A percentile compares a stretch with the other conserved stretches of the same genome.
Conservation (phyloP, 1,140 invertebrate species). For the Drosophila suzukii region DNA sequence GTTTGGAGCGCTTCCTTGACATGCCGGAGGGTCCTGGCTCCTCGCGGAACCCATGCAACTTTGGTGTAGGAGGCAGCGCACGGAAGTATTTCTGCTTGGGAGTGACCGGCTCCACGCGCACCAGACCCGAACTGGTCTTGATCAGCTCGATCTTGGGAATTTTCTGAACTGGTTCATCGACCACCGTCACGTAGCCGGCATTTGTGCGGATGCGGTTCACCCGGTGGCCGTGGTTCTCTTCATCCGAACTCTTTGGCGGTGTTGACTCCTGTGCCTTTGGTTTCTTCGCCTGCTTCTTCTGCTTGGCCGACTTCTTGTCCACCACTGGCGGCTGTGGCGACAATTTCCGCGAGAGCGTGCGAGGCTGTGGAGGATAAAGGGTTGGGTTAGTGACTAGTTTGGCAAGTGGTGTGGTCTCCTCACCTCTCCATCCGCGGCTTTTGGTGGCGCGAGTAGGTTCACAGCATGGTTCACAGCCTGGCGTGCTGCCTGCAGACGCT, state of each 20-base stretch:
- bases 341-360: slow-evolving; percentile 47
- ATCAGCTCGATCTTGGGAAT: slow-evolving; percentile 21
- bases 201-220: slow-evolving; percentile 48
- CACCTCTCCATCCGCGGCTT: slow-evolving; percentile 23
- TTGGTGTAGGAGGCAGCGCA: slow-evolving; percentile 52
- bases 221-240: slow-evolving; percentile 47
- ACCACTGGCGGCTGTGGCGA: slow-evolving; percentile 28
- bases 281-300: slow-evolving; percentile 14
- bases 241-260: slow-evolving; percentile 63
- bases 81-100: slow-evolving; percentile 65
- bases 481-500: slow-evolving; percentile 54
- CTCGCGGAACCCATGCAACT: slow-evolving; percentile 26
- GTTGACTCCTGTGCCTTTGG: slow-evolving; percentile 25
- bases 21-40: background rate
- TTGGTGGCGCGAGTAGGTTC: slow-evolving; percentile 25
- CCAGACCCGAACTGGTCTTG: slow-evolving; percentile 51
- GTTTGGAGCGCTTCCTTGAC: slow-evolving; percentile 6
- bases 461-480: slow-evolving; percentile 55
- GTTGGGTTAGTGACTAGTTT: background rate
- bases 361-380: slow-evolving; percentile 16
- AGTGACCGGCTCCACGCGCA: slow-evolving; percentile 66
- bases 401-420: background rate
- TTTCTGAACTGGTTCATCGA: background rate
- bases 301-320: background rate
- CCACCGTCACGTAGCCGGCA: slow-evolving; percentile 54